Percentiles rank a stretch among this genome's conserved stretches.
Conservation (phyloP, 2,888 invertebrate genomes). For the Thecophora atra region DNA sequence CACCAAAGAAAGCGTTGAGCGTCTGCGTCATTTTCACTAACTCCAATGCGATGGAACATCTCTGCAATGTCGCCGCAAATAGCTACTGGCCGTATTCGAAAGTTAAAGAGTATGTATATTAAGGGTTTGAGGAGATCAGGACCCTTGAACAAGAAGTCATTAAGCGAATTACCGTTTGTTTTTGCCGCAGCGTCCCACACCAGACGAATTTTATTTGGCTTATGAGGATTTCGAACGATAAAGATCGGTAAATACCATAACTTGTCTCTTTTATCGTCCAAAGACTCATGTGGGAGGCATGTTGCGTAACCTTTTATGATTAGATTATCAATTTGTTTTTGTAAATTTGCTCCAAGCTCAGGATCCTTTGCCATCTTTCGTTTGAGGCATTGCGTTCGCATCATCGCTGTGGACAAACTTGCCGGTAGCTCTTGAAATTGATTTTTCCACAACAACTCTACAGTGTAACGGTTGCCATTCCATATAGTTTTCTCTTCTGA, state of each 20-base stretch:
- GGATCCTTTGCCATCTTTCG: constrained; percentile 15
- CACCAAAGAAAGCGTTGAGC: constrained; percentile 37
- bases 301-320: background rate
- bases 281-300: too few relatives aligned
- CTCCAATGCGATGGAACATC: constrained; percentile 41
- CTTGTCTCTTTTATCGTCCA: too few relatives aligned
- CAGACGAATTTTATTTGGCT: constrained; percentile 33
- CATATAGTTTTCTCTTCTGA: constrained; percentile 14
- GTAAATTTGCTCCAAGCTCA: too few relatives aligned
- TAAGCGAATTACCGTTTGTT: constrained; percentile 8
- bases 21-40: background rate
- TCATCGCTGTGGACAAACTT: too few relatives aligned
- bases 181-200: constrained; percentile 38
- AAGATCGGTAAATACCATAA: background rate
- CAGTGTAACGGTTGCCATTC: constrained; percentile 28
- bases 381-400: too few relatives aligned
- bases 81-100: constrained; percentile 32
- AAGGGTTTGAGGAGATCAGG: constrained; percentile 30
- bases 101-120: constrained; percentile 31
- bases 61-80: constrained; percentile 36
- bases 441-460: constrained; percentile 36
- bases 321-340: too few relatives aligned
- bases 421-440: constrained; percentile 26
- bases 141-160: constrained; percentile 35
- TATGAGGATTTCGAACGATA: constrained; percentile 31